Base-by-base conservation (phyloP, 2,113 vertebrate species). In the Setophaga kirtlandii region DNA sequence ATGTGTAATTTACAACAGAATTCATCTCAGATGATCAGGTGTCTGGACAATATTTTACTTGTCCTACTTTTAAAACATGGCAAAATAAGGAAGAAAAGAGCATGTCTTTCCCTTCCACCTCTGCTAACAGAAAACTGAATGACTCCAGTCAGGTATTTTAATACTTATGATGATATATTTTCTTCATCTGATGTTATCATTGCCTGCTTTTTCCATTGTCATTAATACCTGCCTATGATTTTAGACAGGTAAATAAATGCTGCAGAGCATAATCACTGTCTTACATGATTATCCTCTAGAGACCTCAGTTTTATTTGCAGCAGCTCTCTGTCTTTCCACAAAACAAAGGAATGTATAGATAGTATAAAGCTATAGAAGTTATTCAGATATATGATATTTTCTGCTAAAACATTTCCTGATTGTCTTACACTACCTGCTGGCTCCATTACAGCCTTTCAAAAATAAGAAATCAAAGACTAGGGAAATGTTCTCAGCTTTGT, bases 401-500 rank as follows among this genome's bases (percentile, higher is more conserved):
- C 79, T 63, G 31, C 33, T 93, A 56, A 94, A 88, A 87, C 21
- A 53, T 65, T 73, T 63, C 37, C 67, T 56, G 19, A 92, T 86
- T 94, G 73, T 90, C 53, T 95, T 77, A 89, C 31, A 64, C 83
- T 96, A 88, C 65, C 65, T 82, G 35, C 70, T 79, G 69, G 33
- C 49, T 89, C 80, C 56, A 71, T 87, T 93, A 79, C 44, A 89
- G 28, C 76, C 42, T 88, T 89, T 90, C 55, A 94, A 89, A 97
- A 90, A 64, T 65, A 59, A 83, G 68, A 93, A 86, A 94, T 95
- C 90, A 95, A 96, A 96, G 83, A 68, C 64, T 42, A 49, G n/a
- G 33, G 62, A 81, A 96, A 75, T 8, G 12, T 94, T 81, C 68
- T 83, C 41, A 62, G 83, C 83, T 96, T 96, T 96, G 88, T 91